These are phyloP conservation scores for Ellobium chinense DNA, from an alignment of 2,888 invertebrate species.

Conservation along the genomic window DNA sequence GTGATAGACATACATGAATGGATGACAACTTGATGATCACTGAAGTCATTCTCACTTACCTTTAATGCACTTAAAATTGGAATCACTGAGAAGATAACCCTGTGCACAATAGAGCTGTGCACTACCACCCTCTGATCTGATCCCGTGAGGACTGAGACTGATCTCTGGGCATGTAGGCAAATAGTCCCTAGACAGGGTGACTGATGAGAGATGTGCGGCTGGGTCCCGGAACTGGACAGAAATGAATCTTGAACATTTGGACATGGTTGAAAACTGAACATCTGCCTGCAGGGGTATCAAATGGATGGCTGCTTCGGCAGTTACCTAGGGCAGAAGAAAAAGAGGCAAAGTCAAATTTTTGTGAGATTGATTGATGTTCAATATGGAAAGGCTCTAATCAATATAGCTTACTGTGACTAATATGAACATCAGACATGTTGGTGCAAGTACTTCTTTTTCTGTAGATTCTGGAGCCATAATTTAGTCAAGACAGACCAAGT, in stretches of 20 bases:
- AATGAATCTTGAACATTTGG: slow-evolving; percentile 40
- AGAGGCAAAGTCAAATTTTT: too few relatives aligned
- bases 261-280: slow-evolving; percentile 28
- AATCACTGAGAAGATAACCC: slow-evolving; percentile 36
- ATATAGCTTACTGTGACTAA: too few relatives aligned
- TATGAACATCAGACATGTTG: too few relatives aligned
- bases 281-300: slow-evolving; percentile 41
- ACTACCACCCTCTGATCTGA: slow-evolving; percentile 7
- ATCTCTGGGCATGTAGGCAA: slow-evolving; percentile 42
- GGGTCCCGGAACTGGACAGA: slow-evolving; percentile 30
- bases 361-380: too few relatives aligned
- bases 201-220: slow-evolving; percentile 21
- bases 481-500: too few relatives aligned
- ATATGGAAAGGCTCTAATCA: too few relatives aligned
- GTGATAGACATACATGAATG: too few relatives aligned
- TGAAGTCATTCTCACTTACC: slow-evolving; percentile 46
- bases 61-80: slow-evolving; percentile 51
- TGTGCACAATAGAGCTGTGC: slow-evolving; percentile 40
- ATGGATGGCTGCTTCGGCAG: slow-evolving; percentile 14
- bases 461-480: too few relatives aligned
- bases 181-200: slow-evolving; percentile 27
- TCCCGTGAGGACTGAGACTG: slow-evolving; percentile 27
- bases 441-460: too few relatives aligned
- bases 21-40: too few relatives aligned
- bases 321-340: slow-evolving; percentile 29